Percentiles rank a stretch among this genome's conserved stretches.
Conservation (phyloP, 2,797 vertebrate species). For the Anguilla obscura region DNA sequence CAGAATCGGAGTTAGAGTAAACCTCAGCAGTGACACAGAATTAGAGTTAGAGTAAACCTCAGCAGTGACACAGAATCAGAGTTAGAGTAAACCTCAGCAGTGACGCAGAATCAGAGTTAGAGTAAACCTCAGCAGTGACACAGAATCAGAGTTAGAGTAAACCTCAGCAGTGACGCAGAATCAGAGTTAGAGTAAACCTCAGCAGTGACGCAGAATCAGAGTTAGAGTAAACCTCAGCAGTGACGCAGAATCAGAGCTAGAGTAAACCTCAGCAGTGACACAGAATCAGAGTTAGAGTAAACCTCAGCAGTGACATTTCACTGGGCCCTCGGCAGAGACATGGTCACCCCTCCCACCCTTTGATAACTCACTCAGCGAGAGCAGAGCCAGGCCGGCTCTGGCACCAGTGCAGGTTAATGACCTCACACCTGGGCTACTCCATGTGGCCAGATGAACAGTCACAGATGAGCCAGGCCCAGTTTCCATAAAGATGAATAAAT, state of each 20-base stretch:
- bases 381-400: neutral
- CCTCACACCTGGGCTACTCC: neutral
- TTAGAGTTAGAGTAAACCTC: too few species aligned
- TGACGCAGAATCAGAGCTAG: too few species aligned
- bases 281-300: neutral
- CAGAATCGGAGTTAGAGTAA: too few species aligned
- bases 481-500: constrained; percentile 12
- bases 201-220: too few species aligned
- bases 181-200: too few species aligned
- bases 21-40: too few species aligned
- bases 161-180: too few species aligned
- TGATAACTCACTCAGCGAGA: neutral
- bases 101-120: neutral
- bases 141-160: too few species aligned
- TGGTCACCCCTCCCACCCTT: neutral
- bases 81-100: neutral
- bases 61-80: neutral
- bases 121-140: neutral
- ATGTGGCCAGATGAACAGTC: neutral
- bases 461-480: neutral
- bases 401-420: constrained; percentile 7
- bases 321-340: neutral
- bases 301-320: neutral
- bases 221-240: too few species aligned
- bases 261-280: too few species aligned